These are phyloP conservation scores for Syritta pipiens DNA, from an alignment of 2,888 invertebrate species.

Conservation along the genomic window DNA sequence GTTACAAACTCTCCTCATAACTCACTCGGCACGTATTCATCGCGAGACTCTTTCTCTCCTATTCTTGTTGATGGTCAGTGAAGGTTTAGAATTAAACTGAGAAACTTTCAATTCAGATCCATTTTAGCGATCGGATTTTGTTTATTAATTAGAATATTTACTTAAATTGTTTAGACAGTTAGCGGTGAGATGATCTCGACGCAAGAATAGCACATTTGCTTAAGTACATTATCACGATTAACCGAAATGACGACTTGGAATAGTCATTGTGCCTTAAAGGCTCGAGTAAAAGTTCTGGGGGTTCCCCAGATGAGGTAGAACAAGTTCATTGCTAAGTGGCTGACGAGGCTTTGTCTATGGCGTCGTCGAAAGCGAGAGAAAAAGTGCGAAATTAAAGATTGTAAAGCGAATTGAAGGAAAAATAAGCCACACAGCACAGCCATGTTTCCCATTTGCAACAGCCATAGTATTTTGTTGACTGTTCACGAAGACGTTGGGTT, in stretches of 20 bases:
- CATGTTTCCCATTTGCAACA: too few species aligned
- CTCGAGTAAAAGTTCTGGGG: too few species aligned
- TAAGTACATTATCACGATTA: constrained; percentile 34
- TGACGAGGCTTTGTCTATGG: not conserved
- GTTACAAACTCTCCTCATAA: not conserved
- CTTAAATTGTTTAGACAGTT: constrained; percentile 38
- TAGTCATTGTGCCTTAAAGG: too few species aligned
- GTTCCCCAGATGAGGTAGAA: not conserved
- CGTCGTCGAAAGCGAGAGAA: not conserved
- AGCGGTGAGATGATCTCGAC: constrained; percentile 9
- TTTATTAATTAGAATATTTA: constrained; percentile 36
- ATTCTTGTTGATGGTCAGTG: not conserved
- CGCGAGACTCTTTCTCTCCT: not conserved
- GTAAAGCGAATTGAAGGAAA: too few species aligned
- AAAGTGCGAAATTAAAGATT: not conserved
- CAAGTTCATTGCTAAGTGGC: not conserved
- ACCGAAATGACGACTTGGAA: constrained; percentile 20
- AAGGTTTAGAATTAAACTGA: constrained; percentile 18
- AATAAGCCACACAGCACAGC: too few species aligned
- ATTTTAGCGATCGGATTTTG: not conserved
- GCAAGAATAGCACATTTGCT: constrained; percentile 8
- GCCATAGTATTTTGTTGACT: too few species aligned
- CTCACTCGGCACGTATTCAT: constrained; percentile 37
- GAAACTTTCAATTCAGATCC: constrained; percentile 1
- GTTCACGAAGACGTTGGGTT: too few species aligned